Base-by-base conservation (phyloP, 2,797 vertebrate genomes). In the Champsocephalus esox region DNA sequence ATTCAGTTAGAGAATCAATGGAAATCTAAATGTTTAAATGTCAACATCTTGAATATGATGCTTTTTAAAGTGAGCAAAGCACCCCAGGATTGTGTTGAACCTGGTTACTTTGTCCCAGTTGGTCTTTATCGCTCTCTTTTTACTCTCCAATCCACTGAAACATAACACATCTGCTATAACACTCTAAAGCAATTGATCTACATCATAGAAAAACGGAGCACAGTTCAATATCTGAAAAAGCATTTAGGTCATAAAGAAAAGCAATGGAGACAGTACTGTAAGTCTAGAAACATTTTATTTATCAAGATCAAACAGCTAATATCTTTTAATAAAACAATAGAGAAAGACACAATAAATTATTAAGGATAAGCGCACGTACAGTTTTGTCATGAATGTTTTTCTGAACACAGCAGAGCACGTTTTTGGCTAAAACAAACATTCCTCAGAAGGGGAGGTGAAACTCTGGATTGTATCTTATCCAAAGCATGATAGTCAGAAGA, bases 331-430 rank as follows among this genome's bases (percentile, higher is more conserved):
- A 88, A 90, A 89, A 91, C 86, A 92, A 87, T 34, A 86, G 63
- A 84, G 75, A 84, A 82, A 87, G 59, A 85, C 73, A 83, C 87
- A 93, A 92, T 93, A 93, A 93, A 93, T 93, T 91, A 93, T 89
- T 86, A 21, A 83, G 19, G 77, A 50, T 78, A 90, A 89, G 87
- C 83, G 83, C 77, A 38, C 1, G 34, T 38, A 79, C 70, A 76
- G 61, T 78, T 90, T 87, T 70, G 21, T 89, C 72, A 77, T 72
- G 76, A 83, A 82, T 84, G 82, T 78, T 69, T 84, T 59, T 75
- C 49, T 38, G 58, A 81, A 85, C 64, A 67, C 77, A 87, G 68
- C 69, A 75, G 82, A 80, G 59, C 74, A 76, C 34, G 34, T 64
- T 70, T 80, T 79, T 38, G 28, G 19, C 75, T 55, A n/a, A 78